phyloP scores from a whole-genome alignment of 2,888 invertebrate genomes.

The Synergus laeviventris region DNA sequence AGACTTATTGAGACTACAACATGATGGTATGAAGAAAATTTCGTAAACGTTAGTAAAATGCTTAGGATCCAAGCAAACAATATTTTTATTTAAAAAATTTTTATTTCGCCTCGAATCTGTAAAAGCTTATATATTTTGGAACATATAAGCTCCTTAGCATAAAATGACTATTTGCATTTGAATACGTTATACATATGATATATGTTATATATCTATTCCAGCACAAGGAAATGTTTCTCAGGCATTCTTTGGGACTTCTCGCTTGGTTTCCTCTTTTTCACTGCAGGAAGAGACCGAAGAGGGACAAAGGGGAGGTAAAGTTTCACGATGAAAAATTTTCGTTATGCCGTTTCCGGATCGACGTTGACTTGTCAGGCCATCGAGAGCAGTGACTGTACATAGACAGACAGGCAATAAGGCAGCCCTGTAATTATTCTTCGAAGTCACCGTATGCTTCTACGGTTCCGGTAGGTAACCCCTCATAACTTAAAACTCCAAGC shows the following conservation, averaged over 20 bases:
- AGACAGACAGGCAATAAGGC: slow-evolving; percentile 51
- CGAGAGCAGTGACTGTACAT: slow-evolving; percentile 50
- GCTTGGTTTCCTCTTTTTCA: not conserved
- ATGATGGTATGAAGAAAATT: too few species aligned
- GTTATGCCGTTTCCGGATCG: slow-evolving; percentile 62
- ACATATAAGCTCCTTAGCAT: too few species aligned
- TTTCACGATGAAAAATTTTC: slow-evolving; percentile 65
- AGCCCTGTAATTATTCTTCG: slow-evolving; percentile 73
- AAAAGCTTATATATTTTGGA: too few species aligned
- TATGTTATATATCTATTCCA: not conserved
- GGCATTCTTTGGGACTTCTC: not conserved
- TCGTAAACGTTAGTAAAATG: too few species aligned
- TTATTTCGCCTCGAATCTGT: too few species aligned
- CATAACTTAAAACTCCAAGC: slow-evolving; percentile 55
- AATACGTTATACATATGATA: not conserved
- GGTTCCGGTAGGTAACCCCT: slow-evolving; percentile 64
- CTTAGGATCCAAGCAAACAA: too few species aligned
- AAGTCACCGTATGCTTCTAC: slow-evolving; percentile 74
- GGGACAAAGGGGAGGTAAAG: slow-evolving; percentile 52
- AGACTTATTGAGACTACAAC: too few species aligned
- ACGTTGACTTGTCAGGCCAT: slow-evolving; percentile 56
- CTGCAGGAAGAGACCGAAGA: slow-evolving; percentile 42
- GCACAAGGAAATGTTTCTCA: not conserved
- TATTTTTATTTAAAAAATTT: too few species aligned
- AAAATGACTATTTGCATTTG: too few species aligned